Percentiles rank a stretch among this genome's conserved stretches.
These are phyloP conservation scores for Drosophila rubida DNA, from an alignment of 2,888 invertebrate genomes.

Conservation along the genomic window DNA sequence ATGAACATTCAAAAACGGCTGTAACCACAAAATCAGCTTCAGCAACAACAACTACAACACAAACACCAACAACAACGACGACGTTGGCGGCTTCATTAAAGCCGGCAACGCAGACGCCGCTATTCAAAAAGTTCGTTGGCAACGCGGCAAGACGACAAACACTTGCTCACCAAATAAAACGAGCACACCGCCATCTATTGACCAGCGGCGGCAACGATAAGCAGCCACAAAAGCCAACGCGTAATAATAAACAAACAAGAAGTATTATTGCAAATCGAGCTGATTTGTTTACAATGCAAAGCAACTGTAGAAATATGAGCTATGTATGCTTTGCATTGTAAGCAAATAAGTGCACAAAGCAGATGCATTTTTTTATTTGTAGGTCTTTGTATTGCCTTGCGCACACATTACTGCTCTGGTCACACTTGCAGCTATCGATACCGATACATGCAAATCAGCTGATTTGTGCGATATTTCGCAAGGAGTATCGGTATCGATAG, in stretches of 20 bases:
- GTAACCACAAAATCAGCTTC: conserved; percentile 35
- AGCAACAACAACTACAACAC: conserved; percentile 34
- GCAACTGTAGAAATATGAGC: not conserved
- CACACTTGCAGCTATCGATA: conserved; percentile 46
- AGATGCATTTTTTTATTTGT: conserved; percentile 7
- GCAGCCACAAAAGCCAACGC: conserved; percentile 49
- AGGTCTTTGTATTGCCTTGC: conserved; percentile 24
- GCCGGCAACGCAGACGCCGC: conserved; percentile 47
- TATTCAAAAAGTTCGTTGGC: conserved; percentile 66
- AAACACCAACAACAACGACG: conserved; percentile 16
- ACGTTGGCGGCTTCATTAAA: conserved; percentile 41
- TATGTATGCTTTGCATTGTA: conserved; percentile 23
- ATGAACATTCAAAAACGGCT: conserved; percentile 35
- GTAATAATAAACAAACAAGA: conserved; percentile 35
- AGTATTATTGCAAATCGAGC: conserved; percentile 4
- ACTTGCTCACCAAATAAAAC: conserved; percentile 82
- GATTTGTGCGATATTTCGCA: conserved; percentile 29
- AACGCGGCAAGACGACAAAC: conserved; percentile 75
- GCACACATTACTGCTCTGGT: conserved; percentile 38
- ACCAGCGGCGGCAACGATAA: conserved; percentile 82
- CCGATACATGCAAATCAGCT: conserved; percentile 60
- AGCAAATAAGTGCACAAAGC: conserved; percentile 24
- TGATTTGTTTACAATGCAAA: conserved; percentile 16
- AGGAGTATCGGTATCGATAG: conserved; percentile 46
- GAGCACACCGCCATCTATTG: conserved; percentile 84